Percentiles rank a stretch among this genome's conserved stretches.
Evolutionary conservation across 2,797 vertebrate genomes (phyloP).

Genomic region (Pseudochaenichthys georgianus): DNA sequence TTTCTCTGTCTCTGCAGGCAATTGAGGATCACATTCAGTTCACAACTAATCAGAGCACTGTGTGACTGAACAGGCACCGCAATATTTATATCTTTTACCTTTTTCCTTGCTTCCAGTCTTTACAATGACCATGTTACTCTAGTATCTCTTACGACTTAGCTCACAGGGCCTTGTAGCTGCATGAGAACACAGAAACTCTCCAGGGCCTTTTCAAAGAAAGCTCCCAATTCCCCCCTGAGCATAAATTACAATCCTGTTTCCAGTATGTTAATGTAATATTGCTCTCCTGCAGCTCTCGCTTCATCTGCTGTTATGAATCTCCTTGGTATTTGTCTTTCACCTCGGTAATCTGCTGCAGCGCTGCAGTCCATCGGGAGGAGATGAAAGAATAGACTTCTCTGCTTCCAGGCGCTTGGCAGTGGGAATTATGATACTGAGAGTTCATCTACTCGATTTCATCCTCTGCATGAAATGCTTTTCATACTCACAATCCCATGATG

Average conservation of each 20-base stretch:
- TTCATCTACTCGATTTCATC: constrained; percentile 66
- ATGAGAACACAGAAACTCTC: constrained; percentile 22
- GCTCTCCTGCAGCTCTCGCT: constrained; percentile 25
- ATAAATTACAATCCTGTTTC: constrained; percentile 40
- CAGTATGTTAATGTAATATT: constrained; percentile 39
- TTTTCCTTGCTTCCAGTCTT: neutral
- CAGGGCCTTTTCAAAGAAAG: constrained; percentile 32
- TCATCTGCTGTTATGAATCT: constrained; percentile 45
- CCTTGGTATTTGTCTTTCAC: constrained; percentile 25
- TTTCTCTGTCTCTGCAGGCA: constrained; percentile 17
- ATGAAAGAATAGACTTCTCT: constrained; percentile 41
- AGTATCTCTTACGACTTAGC: constrained; percentile 24
- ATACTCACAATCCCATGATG: constrained; percentile 44
- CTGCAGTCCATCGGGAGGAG: constrained; percentile 34
- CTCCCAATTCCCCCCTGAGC: constrained; percentile 18
- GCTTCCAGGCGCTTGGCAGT: constrained; percentile 44
- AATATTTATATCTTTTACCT: neutral
- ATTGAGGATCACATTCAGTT: constrained; percentile 23
- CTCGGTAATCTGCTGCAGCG: constrained; percentile 22
- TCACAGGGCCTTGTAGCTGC: neutral
- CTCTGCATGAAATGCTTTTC: constrained; percentile 39
- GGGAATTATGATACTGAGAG: constrained; percentile 50
- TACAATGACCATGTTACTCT: constrained; percentile 7
- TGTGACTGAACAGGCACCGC: constrained; percentile 28
- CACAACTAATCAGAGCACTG: constrained; percentile 33